phyloP scores from a whole-genome alignment of 2,888 invertebrate genomes.

The Acrobasis consociella region DNA sequence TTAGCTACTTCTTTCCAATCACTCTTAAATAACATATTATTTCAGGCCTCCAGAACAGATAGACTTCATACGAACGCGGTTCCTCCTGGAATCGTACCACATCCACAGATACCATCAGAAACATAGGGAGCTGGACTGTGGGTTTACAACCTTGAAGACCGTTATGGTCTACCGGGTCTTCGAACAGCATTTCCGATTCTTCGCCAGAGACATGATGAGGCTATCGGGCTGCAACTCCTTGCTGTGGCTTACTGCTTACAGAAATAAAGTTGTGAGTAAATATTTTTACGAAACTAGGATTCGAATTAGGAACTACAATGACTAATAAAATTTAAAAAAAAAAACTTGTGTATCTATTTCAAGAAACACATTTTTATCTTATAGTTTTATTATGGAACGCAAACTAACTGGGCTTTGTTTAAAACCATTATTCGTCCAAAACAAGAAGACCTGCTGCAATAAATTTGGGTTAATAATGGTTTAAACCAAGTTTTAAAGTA shows the following conservation, averaged over 20 bases:
- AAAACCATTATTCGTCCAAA: too few species aligned
- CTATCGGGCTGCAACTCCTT: conserved; percentile 67
- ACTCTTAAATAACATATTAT: conserved; percentile 23
- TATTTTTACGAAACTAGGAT: background rate
- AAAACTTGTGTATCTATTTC: too few species aligned
- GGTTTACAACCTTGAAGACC: conserved; percentile 53
- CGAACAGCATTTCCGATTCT: conserved; percentile 78
- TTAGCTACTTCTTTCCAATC: too few species aligned
- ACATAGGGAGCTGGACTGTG: conserved; percentile 39
- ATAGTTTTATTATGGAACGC: too few species aligned
- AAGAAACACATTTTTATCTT: too few species aligned
- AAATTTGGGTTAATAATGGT: too few species aligned
- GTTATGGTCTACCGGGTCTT: conserved; percentile 82
- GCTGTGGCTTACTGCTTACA: conserved; percentile 67
- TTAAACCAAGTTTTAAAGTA: too few species aligned
- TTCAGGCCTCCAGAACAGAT: conserved; percentile 59
- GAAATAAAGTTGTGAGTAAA: conserved; percentile 65
- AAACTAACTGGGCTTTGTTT: too few species aligned
- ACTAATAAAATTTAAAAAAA: too few species aligned
- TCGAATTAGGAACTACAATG: too few species aligned
- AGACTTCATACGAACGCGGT: conserved; percentile 58
- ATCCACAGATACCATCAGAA: conserved; percentile 64
- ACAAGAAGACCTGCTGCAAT: too few species aligned
- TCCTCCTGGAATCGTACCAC: conserved; percentile 56
- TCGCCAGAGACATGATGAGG: conserved; percentile 85